Base-by-base conservation (phyloP, 2,113 vertebrate species). In the Nothoprocta perdicaria region DNA sequence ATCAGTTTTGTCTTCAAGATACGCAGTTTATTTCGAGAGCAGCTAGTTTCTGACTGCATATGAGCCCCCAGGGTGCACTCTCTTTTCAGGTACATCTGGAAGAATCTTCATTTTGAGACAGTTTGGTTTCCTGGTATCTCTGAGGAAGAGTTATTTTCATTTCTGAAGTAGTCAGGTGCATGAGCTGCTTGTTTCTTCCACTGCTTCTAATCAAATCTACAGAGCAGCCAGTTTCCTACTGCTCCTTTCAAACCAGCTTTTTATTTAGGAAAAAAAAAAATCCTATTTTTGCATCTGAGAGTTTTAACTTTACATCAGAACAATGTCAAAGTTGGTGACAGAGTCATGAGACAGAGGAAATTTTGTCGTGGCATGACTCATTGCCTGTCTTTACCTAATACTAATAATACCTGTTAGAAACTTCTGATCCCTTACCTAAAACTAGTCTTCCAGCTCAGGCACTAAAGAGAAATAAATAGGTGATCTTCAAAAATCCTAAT, bases 361-460 rank as follows among this genome's bases (percentile, higher is more conserved):
- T 75, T 89, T 48, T 94, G 76, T 16, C 3, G 4, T 53, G 80
- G 35, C 8, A 9, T 96, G 95, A 96, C 82, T 96, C 91, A 94
- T 33, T 27, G 17, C 33, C 72, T 89, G 89, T 72, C 33, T 83
- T 93, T 48, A 63, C n/a, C 82, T 87, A 52, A 31, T 17, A 52
- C 76, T 80, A 89, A 89, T 92, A 92, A 80, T 76, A 91, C 79
- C 61, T 92, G 43, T 8, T 48, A 33, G 3, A 3, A 93, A 68
- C 45, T 92, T 68, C 61, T 80, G 41, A 17, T 66, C 18, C 66
- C 46, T 69, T 53, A 17, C 57, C 75, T 90, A 7, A 62, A 72
- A 7, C 31, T 53, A 60, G 46, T 78, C 68, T 90, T 31, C 27
- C 24, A 74, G 1, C 45, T 89, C 53, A 79, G 74, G 43, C 14